Evolutionary conservation across 2,888 invertebrate species (phyloP).

Genomic region (Polydrusus tereticollis): DNA sequence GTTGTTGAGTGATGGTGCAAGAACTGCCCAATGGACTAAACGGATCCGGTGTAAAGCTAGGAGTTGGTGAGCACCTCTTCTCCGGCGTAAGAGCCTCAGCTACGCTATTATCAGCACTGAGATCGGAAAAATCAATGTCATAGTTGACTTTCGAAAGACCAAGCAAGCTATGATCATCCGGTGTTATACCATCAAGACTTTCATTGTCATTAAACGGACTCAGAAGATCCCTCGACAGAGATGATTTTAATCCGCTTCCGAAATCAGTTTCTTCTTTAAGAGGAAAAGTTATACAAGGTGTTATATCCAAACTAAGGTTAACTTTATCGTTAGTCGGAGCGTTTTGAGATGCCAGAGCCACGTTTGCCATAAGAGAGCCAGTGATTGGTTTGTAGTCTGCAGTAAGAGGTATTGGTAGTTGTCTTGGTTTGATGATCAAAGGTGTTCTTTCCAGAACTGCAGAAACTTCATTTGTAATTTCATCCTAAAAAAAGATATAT

Average conservation of each 20-base stretch:
- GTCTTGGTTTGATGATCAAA: constrained; percentile 75
- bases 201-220: constrained; percentile 63
- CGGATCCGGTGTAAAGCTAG: constrained; percentile 67
- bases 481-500: constrained; percentile 74
- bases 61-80: constrained; percentile 59
- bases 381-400: constrained; percentile 24
- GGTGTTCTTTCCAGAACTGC: constrained; percentile 82
- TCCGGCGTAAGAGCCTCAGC: constrained; percentile 70
- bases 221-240: constrained; percentile 68
- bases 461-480: constrained; percentile 80
- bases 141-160: constrained; percentile 80
- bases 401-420: constrained; percentile 73
- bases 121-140: constrained; percentile 81
- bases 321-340: constrained; percentile 35
- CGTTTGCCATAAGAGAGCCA: constrained; percentile 47
- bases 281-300: constrained; percentile 61
- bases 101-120: constrained; percentile 79
- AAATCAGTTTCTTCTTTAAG: constrained; percentile 51
- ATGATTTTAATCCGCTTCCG: constrained; percentile 59
- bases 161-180: constrained; percentile 74
- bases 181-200: constrained; percentile 71
- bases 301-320: constrained; percentile 62
- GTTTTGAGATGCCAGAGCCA: constrained; percentile 34
- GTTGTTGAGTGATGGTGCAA: constrained; percentile 61
- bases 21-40: constrained; percentile 70